phyloP scores from a whole-genome alignment of 2,888 invertebrate genomes.

The Epirrhoe tristata region DNA sequence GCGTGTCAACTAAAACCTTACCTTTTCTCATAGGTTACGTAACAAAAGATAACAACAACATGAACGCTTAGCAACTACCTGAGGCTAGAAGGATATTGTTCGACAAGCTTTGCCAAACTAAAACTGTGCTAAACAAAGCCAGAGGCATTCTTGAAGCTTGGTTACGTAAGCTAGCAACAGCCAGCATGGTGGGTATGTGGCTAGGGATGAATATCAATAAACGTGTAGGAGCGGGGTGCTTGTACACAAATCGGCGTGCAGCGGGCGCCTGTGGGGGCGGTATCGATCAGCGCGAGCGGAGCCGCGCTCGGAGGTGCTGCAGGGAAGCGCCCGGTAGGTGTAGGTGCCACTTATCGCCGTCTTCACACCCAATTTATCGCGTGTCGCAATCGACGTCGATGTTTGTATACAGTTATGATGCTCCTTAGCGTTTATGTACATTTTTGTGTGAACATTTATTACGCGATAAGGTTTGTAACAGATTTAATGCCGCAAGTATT shows the following conservation, averaged over 20 bases:
- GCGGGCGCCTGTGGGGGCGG: constrained; percentile 55
- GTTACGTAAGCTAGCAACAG: constrained; percentile 37
- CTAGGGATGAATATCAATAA: constrained; percentile 54
- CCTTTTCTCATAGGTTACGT: constrained; percentile 7
- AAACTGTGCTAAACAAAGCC: constrained; percentile 26
- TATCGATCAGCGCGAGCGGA: constrained; percentile 59
- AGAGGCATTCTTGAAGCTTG: constrained; percentile 32
- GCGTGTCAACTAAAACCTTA: neutral
- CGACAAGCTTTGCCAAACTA: constrained; percentile 7
- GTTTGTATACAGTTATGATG: constrained; percentile 64
- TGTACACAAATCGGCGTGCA: constrained; percentile 63
- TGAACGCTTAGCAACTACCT: constrained; percentile 14
- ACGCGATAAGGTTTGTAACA: constrained; percentile 48
- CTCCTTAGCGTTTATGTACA: constrained; percentile 52
- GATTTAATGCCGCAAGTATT: constrained; percentile 34
- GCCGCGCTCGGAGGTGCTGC: constrained; percentile 46
- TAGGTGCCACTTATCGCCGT: constrained; percentile 76
- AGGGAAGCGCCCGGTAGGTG: constrained; percentile 60
- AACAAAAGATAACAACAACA: constrained; percentile 12
- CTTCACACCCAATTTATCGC: constrained; percentile 83
- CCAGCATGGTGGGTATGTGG: constrained; percentile 38
- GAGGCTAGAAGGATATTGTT: constrained; percentile 10
- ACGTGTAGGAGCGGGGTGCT: constrained; percentile 49
- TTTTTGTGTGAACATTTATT: constrained; percentile 47
- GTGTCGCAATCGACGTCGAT: constrained; percentile 68